Base-by-base conservation (phyloP, 2,113 vertebrate genomes). In the Scortum barcoo region DNA sequence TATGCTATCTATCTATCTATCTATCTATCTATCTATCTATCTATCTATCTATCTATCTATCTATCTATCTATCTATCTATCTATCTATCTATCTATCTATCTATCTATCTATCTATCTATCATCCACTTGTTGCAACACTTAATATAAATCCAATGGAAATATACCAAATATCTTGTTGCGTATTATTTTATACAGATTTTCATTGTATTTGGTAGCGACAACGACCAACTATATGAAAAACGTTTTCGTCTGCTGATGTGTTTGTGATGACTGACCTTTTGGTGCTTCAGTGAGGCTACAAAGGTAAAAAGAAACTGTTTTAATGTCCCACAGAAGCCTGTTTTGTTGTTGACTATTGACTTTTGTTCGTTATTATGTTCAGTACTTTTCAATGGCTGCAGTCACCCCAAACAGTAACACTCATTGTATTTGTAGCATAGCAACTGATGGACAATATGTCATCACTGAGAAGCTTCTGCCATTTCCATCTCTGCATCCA, bases 401-500 rank as follows among this genome's bases (percentile, higher is more conserved):
- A 50, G 24, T n/a, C 44, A 9, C 40, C 16, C 44, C 1, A 5
- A 73, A 40, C 54, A 33, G 36, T 19, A 22, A 22, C 0, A 0
- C 46, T 22, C 1, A 44, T 54, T 78, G 19, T 72, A 20, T n/a
- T n/a, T 66, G 26, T 46, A 19, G 53, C 4, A 14, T 1, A 36
- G 20, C 33, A 24, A 11, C 42, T 51, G 50, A 80, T 24, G 73
- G 38, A 51, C 61, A 28, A 22, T 54, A 0, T 78, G n/a, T 83
- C 40, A 22, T 69, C n/a, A 16, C 7, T 22, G 14, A 80, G 50
- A 30, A 20, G 33, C 7, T 14, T 70, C 30, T 33, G 44, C 50
- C 67, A 26, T 83, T 74, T 73, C 63, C 0, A 19, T 65, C 17
- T 54, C 19, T 75, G 30, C 44, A 5, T 44, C 71, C 36, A 73